These are phyloP conservation scores for Alcedo quadribrachys DNA, from an alignment of 2,797 vertebrate species.

Conservation along the genomic window DNA sequence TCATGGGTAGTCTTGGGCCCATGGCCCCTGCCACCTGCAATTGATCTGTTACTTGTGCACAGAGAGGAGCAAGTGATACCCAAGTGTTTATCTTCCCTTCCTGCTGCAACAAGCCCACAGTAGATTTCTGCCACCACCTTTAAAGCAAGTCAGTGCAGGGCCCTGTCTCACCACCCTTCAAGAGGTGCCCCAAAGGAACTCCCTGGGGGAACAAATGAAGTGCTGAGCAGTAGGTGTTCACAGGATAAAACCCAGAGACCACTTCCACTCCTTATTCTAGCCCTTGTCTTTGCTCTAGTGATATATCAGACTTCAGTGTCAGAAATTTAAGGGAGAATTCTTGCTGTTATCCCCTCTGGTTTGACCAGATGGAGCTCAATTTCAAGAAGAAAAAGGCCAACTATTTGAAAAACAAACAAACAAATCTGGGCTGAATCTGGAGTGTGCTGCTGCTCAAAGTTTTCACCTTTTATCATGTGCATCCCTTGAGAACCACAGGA, in stretches of 20 bases:
- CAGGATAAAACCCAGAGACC: background rate
- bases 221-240: background rate
- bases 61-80: background rate
- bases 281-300: background rate
- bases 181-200: background rate
- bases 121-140: background rate
- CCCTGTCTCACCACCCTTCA: background rate
- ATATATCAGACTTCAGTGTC: background rate
- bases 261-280: background rate
- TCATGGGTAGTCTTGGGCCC: fast-evolving
- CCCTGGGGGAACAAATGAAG: background rate
- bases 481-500: background rate
- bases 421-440: background rate
- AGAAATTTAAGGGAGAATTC: background rate
- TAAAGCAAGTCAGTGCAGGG: background rate
- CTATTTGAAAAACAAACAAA: background rate
- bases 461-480: background rate
- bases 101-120: background rate
- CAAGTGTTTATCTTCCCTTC: background rate
- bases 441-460: background rate
- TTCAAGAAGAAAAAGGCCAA: background rate
- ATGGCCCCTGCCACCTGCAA: background rate
- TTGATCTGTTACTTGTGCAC: background rate
- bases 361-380: background rate
- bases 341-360: background rate